These are phyloP conservation scores for Limnephilus rhombicus DNA, from an alignment of 2,888 invertebrate species.

Conservation along the genomic window DNA sequence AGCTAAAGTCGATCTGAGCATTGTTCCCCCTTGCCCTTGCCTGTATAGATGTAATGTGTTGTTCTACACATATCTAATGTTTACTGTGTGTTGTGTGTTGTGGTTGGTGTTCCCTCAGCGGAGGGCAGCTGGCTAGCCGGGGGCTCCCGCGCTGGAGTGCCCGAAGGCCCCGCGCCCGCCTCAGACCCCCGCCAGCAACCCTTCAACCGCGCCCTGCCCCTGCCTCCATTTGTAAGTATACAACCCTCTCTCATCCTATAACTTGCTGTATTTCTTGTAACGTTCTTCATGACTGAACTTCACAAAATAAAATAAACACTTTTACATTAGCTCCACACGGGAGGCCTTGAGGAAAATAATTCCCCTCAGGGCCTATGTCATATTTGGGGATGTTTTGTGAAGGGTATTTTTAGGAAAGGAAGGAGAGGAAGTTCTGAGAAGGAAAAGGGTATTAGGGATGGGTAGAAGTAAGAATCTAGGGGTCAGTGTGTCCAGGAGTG, in stretches of 20 bases:
- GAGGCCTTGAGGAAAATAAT: too few species aligned
- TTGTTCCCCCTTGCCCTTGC: background rate
- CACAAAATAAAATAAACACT: too few species aligned
- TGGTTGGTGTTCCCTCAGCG: conserved; percentile 74
- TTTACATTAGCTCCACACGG: too few species aligned
- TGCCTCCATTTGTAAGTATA: conserved; percentile 86
- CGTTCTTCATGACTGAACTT: too few species aligned
- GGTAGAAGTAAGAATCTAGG: too few species aligned
- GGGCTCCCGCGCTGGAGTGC: conserved; percentile 81
- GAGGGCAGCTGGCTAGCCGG: conserved; percentile 95
- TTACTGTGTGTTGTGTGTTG: background rate
- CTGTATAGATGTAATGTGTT: background rate
- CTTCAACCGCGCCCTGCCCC: conserved; percentile 81
- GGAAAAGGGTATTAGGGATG: too few species aligned
- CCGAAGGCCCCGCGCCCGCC: conserved; percentile 77
- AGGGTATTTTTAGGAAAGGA: too few species aligned
- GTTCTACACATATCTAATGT: background rate
- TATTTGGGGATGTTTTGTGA: too few species aligned
- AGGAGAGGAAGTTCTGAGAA: too few species aligned
- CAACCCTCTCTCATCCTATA: background rate
- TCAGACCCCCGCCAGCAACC: conserved; percentile 76
- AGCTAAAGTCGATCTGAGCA: conserved; percentile 8
- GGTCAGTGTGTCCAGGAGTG: too few species aligned
- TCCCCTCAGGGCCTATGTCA: too few species aligned
- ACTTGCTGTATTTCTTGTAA: background rate